phyloP scores from a whole-genome alignment of 2,888 invertebrate species.

The Brassicogethes aeneus region DNA sequence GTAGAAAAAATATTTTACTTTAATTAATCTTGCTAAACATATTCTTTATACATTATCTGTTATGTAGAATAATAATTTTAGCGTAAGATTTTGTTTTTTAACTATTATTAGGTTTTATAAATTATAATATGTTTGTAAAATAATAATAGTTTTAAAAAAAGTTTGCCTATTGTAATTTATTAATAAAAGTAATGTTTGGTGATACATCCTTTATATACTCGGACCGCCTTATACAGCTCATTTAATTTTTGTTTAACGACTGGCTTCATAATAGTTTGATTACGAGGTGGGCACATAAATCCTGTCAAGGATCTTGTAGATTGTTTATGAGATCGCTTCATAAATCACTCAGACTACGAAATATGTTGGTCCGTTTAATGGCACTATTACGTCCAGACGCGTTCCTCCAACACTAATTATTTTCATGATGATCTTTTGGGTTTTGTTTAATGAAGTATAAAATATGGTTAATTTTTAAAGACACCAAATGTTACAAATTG shows the following conservation, averaged over 20 bases:
- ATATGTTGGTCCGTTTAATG: neutral
- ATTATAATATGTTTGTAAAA: too few relatives aligned
- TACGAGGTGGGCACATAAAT: neutral
- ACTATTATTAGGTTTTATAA: too few relatives aligned
- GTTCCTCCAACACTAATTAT: neutral
- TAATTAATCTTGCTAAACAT: too few relatives aligned
- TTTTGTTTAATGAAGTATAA: neutral
- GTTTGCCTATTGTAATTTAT: too few relatives aligned
- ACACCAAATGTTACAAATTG: too few relatives aligned
- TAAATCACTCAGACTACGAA: neutral
- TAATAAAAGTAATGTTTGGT: too few relatives aligned
- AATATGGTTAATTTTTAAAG: too few relatives aligned
- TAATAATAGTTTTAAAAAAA: too few relatives aligned
- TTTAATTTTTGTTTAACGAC: slow-evolving; percentile 1
- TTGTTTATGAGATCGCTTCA: neutral
- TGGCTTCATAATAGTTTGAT: neutral
- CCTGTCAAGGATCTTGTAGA: neutral
- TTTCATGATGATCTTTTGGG: neutral
- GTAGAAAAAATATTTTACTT: too few relatives aligned
- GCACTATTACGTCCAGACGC: neutral
- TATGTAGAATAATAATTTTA: too few relatives aligned
- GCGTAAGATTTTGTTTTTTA: too few relatives aligned
- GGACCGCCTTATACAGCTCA: neutral
- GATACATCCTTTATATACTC: neutral
- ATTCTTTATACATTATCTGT: too few relatives aligned